phyloP scores from a whole-genome alignment of 2,797 vertebrate genomes.

The Propithecus deckenii region DNA sequence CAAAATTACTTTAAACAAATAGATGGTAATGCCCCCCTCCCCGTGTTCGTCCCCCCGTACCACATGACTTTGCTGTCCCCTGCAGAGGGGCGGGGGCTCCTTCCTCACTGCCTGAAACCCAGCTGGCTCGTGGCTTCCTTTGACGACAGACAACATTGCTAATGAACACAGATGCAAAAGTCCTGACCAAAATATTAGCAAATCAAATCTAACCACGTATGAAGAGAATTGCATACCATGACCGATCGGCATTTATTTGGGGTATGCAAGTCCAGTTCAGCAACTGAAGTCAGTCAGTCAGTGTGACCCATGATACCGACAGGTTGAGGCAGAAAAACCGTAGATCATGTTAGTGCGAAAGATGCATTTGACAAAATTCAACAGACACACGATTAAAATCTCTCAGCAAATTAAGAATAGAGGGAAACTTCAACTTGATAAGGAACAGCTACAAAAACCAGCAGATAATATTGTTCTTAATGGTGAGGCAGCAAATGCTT shows the following conservation, averaged over 20 bases:
- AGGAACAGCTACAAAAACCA: neutral
- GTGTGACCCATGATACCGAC: neutral
- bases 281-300: neutral
- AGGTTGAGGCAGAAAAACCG: neutral
- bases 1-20: neutral
- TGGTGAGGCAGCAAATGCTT: neutral
- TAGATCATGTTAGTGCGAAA: neutral
- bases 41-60: too few species aligned
- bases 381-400: too few species aligned
- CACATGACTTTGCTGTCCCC: neutral
- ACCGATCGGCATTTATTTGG: neutral
- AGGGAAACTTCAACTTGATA: neutral
- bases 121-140: neutral
- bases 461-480: neutral
- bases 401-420: neutral
- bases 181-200: neutral
- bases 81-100: fast-evolving
- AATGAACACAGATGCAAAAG: neutral
- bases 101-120: neutral
- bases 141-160: neutral
- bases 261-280: neutral
- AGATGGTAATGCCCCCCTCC: neutral
- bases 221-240: neutral
- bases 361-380: neutral
- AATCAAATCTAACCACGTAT: neutral